phyloP scores from a whole-genome alignment of 1,140 invertebrate genomes.

The Trichonephila clavata region DNA sequence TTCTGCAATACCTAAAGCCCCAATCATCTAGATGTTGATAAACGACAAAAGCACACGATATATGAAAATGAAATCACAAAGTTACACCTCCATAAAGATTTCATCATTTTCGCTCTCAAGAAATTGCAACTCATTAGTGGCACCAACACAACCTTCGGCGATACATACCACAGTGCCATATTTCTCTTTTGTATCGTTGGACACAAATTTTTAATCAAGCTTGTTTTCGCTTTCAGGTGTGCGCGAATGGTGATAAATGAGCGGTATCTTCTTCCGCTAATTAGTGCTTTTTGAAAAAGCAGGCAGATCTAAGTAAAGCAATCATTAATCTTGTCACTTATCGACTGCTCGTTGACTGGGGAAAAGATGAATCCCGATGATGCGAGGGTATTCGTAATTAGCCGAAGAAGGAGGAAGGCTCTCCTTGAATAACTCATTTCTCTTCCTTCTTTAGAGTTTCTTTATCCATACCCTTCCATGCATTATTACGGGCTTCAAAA shows the following conservation, averaged over 20 bases:
- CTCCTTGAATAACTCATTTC: not conserved
- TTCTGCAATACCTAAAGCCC: no score
- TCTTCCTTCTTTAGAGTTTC: not conserved
- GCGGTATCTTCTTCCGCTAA: not conserved
- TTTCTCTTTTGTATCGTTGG: slow-evolving; percentile 18
- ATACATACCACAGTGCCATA: no score
- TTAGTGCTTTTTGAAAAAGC: slow-evolving; percentile 34
- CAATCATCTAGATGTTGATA: no score
- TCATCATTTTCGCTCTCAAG: no score
- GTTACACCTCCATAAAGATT: no score
- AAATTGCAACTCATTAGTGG: no score
- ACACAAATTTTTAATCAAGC: slow-evolving; percentile 1
- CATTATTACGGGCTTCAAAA: no score
- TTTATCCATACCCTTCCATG: no score
- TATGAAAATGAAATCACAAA: no score
- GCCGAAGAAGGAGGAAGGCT: not conserved
- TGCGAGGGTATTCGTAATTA: not conserved
- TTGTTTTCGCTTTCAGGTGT: slow-evolving; percentile 5
- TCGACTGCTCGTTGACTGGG: not conserved
- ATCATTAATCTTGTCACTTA: slow-evolving; percentile 23
- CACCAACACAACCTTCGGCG: no score
- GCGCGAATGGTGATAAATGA: slow-evolving; percentile 8
- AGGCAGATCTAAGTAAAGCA: not conserved
- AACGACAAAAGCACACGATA: no score
- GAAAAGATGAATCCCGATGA: not conserved